Evolutionary conservation across 2,888 invertebrate species (phyloP).

Genomic region (Timema cristinae): DNA sequence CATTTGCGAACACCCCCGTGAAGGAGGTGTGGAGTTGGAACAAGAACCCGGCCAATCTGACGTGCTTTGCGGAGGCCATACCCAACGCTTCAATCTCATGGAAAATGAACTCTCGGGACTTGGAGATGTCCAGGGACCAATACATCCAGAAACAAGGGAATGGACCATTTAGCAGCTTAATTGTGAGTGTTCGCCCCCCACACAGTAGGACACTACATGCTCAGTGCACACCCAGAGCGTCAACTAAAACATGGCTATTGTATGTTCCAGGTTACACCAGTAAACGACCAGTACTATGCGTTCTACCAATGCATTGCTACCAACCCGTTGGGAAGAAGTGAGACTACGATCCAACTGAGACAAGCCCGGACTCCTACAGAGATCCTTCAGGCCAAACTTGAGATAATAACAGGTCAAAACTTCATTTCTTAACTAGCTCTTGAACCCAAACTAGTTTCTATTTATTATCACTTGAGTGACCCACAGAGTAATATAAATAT

Average conservation of each 20-base stretch:
- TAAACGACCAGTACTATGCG: slow-evolving; percentile 62
- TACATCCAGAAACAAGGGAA: background rate
- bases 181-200: background rate
- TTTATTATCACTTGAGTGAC: no score
- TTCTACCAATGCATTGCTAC: slow-evolving; percentile 77
- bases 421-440: no score
- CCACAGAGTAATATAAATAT: no score
- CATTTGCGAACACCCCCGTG: slow-evolving; percentile 64
- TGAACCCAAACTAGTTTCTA: no score
- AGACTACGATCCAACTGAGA: slow-evolving; percentile 64
- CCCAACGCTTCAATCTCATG: slow-evolving; percentile 91
- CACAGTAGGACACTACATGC: background rate
- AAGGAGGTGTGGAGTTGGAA: slow-evolving; percentile 80
- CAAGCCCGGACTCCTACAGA: slow-evolving; percentile 68
- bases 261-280: slow-evolving; percentile 54
- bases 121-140: slow-evolving; percentile 41
- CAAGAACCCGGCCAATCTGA: slow-evolving; percentile 72
- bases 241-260: no score
- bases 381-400: slow-evolving; percentile 62
- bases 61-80: slow-evolving; percentile 79
- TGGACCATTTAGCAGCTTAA: background rate
- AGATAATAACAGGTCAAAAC: slow-evolving; percentile 55
- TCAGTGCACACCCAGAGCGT: no score
- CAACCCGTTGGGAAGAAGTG: slow-evolving; percentile 67
- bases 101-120: slow-evolving; percentile 52